Evolutionary conservation across 2,113 vertebrate species (phyloP).

Genomic region (Tachuris rubrigastra): DNA sequence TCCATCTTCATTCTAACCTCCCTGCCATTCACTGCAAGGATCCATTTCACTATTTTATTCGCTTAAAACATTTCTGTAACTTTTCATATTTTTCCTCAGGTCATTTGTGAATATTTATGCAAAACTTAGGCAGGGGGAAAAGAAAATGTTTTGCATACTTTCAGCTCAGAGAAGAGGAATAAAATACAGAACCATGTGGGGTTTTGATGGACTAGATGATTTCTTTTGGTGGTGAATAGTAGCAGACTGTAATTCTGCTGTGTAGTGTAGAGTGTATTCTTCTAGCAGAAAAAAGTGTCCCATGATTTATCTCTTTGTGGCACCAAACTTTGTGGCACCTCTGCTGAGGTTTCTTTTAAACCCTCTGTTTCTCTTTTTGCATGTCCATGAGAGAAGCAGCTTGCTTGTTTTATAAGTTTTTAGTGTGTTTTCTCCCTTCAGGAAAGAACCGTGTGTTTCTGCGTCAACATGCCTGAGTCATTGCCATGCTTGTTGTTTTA

Average conservation of each 20-base stretch:
- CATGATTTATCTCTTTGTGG: not conserved
- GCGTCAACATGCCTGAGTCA: not conserved
- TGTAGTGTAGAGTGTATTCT: not conserved
- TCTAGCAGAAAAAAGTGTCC: not conserved
- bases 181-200: not conserved
- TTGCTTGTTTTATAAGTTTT: not conserved
- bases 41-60: not conserved
- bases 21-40: not conserved
- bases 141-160: not conserved
- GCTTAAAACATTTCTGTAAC: not conserved
- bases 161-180: not conserved
- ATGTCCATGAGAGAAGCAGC: not conserved
- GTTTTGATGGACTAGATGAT: not conserved
- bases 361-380: not conserved
- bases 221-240: not conserved
- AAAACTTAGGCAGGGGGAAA: not conserved
- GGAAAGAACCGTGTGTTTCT: not conserved
- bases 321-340: not conserved
- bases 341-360: not conserved
- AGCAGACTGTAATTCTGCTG: not conserved
- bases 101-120: not conserved
- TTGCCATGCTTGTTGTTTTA: not conserved
- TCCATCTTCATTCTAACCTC: not conserved
- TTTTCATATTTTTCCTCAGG: not conserved
- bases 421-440: not conserved